Percentiles rank a stretch among this genome's conserved stretches.
phyloP scores from a whole-genome alignment of 1,140 invertebrate genomes.

The Bombus fervidus region DNA sequence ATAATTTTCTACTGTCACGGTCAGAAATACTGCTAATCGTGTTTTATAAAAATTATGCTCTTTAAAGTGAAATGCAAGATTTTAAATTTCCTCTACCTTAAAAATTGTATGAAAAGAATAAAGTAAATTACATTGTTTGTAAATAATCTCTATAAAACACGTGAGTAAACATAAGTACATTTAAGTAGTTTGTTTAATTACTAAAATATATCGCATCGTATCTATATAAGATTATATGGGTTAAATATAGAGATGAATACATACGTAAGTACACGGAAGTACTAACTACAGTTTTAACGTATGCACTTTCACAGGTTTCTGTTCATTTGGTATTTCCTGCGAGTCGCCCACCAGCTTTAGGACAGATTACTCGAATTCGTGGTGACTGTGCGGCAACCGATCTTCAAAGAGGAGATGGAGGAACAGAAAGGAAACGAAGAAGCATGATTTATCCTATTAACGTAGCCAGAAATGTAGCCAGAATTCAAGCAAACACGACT shows the following conservation, averaged over 20 bases:
- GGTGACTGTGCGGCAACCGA: constrained; percentile 75
- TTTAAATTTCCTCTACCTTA: background rate
- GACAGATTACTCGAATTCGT: constrained; percentile 13
- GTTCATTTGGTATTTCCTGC: constrained; percentile 87
- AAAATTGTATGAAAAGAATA: background rate
- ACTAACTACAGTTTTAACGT: background rate
- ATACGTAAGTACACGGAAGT: background rate
- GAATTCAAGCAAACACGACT: constrained; percentile 84
- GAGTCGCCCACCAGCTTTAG: constrained; percentile 72
- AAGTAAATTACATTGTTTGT: background rate
- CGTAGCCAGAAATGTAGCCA: constrained; percentile 88
- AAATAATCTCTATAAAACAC: background rate
- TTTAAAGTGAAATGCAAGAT: background rate
- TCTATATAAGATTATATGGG: too few relatives aligned
- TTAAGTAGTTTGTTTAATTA: background rate
- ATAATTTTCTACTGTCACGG: background rate
- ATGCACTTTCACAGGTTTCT: constrained; percentile 81
- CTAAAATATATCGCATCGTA: background rate
- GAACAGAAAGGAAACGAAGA: constrained; percentile 82
- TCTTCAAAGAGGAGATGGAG: constrained; percentile 68
- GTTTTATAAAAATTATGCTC: background rate
- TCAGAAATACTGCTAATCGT: background rate
- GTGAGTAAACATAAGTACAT: background rate
- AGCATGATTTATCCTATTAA: constrained; percentile 89
- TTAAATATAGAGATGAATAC: background rate